phyloP scores from a whole-genome alignment of 1,140 invertebrate genomes.

The Apis mellifera region Amel_HAv3.1 CM009935.2:8641001-8641500 shows the following conservation, averaged over 20 bases:
- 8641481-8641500: constrained; percentile 68
- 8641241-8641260: constrained; percentile 85
- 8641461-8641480: constrained; percentile 70
- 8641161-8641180: too few relatives aligned
- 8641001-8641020: constrained; percentile 84
- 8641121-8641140: background rate
- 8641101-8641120: background rate
- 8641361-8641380: constrained; percentile 84
- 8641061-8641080: constrained; percentile 66
- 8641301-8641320: too few relatives aligned
- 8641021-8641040: constrained; percentile 81
- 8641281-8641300: background rate
- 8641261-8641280: constrained; percentile 74
- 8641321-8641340: background rate
- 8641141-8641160: too few relatives aligned
- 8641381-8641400: constrained; percentile 79
- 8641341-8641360: constrained; percentile 86
- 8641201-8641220: constrained; percentile 81
- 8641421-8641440: constrained; percentile 82
- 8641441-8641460: constrained; percentile 82
- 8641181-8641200: constrained; percentile 26
- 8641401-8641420: constrained; percentile 80
- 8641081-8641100: constrained; percentile 68
- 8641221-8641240: constrained; percentile 85
- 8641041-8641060: constrained; percentile 74